Evolutionary conservation across 2,888 invertebrate species (phyloP), one percentile per base, ranked within the genome.

Genomic region (Cecidostiba fungosa): DNA sequence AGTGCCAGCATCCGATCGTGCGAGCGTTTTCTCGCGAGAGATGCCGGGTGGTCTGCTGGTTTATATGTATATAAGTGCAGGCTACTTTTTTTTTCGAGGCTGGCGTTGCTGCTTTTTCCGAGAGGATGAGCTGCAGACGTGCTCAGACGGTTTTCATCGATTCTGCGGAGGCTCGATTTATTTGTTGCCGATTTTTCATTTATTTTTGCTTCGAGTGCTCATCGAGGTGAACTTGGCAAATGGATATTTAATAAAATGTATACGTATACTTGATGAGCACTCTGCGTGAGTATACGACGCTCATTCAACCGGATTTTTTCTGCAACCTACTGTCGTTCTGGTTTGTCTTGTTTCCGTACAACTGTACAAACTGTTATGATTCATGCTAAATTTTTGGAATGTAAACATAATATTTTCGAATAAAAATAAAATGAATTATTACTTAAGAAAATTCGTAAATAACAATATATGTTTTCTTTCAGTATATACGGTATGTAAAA

Each of bases 21-120:
- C 43, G 70, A 19, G 43, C 59, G 29, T 85, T 80, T 59, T 62
- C 80, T 85, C 77, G 26, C 23, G 54, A 73, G 54, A n/a, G 54
- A 29, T 39, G n/a, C 50, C 39, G 76, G 76, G 76, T 80, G 79
- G 79, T 79, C 84, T 59, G 47, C 43, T n/a, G 23, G 12, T 43
- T 26, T 66, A 16, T 26, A 29, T 26, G 66, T 14, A 26, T 66
- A 29, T 29, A 29, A 66, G 43, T 39, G 39, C 8, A 72, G 36
- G 36, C 39, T 72, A 72, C 54, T n/a, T 77, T 36, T 77, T 76
- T 36, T 59, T 77, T 32, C 73, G 70, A 32, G 19, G 36, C 8
- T 70, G 70, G 70, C 32, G 50, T 76, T 76, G 50, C 32, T 54
- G 74, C 29, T 76, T 76, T 76, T 76, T 50, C 74, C 26, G 16